A percentile compares a stretch with the other conserved stretches of the same genome.
These are phyloP conservation scores for Agonum fuliginosum DNA, from an alignment of 2,888 invertebrate species.

Conservation along the genomic window DNA sequence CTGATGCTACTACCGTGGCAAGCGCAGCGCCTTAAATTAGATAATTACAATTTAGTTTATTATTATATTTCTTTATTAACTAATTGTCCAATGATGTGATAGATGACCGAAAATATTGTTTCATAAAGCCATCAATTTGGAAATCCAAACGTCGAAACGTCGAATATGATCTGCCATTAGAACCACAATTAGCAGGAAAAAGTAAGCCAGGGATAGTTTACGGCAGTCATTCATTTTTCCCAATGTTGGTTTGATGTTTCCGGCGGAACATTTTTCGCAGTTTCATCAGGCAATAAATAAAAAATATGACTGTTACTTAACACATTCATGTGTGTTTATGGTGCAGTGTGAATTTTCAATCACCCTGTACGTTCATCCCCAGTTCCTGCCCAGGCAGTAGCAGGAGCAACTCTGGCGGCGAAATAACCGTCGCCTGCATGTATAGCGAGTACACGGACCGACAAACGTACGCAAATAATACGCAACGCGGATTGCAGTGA, in stretches of 20 bases:
- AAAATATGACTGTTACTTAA: slow-evolving; percentile 35
- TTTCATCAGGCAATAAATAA: slow-evolving; percentile 19
- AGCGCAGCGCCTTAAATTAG: too few relatives aligned
- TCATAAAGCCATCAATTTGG: too few relatives aligned
- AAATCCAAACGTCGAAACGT: background rate
- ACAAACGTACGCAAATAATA: slow-evolving; percentile 32
- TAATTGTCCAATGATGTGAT: too few relatives aligned
- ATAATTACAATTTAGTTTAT: too few relatives aligned
- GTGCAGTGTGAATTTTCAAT: slow-evolving; percentile 22
- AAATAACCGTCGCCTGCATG: too few relatives aligned
- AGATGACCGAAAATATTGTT: too few relatives aligned
- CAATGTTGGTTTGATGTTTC: slow-evolving; percentile 25
- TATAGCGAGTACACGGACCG: background rate
- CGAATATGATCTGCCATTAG: background rate
- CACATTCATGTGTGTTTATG: slow-evolving; percentile 29
- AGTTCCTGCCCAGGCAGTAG: background rate
- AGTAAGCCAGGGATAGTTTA: background rate
- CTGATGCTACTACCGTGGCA: too few relatives aligned
- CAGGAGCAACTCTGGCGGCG: background rate
- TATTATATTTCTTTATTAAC: too few relatives aligned
- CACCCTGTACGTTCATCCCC: slow-evolving; percentile 14
- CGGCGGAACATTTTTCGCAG: slow-evolving; percentile 32
- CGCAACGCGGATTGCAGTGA: slow-evolving; percentile 38
- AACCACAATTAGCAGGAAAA: background rate
- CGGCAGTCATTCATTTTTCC: background rate